Percentiles rank a stretch among this genome's conserved stretches.
These are phyloP conservation scores for Nasonia longicornis DNA, from an alignment of 1,140 invertebrate species.

Conservation along the genomic window DNA sequence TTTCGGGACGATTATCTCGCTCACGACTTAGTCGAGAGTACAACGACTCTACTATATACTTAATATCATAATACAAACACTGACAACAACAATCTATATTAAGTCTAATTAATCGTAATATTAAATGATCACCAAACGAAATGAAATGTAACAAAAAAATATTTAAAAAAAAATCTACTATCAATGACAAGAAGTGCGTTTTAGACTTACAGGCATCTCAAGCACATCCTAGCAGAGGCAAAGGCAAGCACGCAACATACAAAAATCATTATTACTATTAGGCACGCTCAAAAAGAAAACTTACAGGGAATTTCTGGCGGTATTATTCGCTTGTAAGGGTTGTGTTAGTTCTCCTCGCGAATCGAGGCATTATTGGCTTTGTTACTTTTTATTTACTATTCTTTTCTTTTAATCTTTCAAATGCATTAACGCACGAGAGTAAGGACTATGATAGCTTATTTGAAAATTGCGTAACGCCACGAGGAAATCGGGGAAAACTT, in stretches of 20 bases:
- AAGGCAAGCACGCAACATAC: constrained; percentile 62
- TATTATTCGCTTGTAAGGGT: constrained; percentile 46
- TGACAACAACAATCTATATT: constrained; percentile 41
- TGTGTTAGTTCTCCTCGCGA: constrained; percentile 45
- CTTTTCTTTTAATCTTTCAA: constrained; percentile 30
- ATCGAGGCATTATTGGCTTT: constrained; percentile 34
- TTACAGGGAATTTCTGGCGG: constrained; percentile 47
- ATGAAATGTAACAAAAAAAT: constrained; percentile 17
- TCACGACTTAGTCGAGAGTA: constrained; percentile 26
- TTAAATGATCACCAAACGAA: not conserved
- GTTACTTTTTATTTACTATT: constrained; percentile 40
- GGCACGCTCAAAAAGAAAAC: constrained; percentile 46
- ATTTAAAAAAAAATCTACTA: constrained; percentile 44
- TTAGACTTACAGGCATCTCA: constrained; percentile 69
- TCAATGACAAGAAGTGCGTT: constrained; percentile 55
- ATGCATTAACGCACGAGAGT: constrained; percentile 44
- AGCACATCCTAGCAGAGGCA: constrained; percentile 67
- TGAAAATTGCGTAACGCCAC: constrained; percentile 33
- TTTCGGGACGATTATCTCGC: constrained; percentile 43
- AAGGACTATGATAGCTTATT: constrained; percentile 44
- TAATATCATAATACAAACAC: constrained; percentile 42
- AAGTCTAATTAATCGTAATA: constrained; percentile 33
- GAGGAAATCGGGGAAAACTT: constrained; percentile 42
- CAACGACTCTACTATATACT: constrained; percentile 39
- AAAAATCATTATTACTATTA: constrained; percentile 57